Percentiles rank a stretch among this genome's conserved stretches.
Conservation (phyloP, 2,797 vertebrate genomes). For the Myripristis jacobus region DNA sequence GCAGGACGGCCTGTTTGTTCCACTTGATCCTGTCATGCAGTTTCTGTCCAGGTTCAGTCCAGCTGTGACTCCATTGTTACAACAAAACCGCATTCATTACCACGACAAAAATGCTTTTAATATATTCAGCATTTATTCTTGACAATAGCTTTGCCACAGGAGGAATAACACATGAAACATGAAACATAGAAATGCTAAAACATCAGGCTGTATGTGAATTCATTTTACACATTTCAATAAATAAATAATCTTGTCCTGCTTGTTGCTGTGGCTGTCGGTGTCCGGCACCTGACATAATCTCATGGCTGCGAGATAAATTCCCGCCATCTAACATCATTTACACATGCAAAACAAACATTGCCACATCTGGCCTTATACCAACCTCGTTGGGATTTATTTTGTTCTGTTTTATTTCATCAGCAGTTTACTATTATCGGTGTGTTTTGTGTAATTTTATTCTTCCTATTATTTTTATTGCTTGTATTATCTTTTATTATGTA, state of each 20-base stretch:
- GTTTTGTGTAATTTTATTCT: too few species aligned
- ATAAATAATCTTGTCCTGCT: conserved; percentile 86
- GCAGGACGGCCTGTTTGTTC: not conserved
- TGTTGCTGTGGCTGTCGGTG: conserved; percentile 70
- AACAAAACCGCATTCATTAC: not conserved
- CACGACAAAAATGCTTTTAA: too few species aligned
- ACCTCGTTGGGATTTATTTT: too few species aligned
- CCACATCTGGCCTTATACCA: conserved; percentile 41
- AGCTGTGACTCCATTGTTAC: not conserved
- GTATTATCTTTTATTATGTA: too few species aligned
- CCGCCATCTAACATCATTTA: conserved; percentile 19
- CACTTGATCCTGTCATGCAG: not conserved
- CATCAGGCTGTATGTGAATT: conserved; percentile 44
- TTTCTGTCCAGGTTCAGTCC: not conserved
- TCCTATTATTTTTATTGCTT: too few species aligned
- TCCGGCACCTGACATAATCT: conserved; percentile 75
- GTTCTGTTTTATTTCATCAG: too few species aligned
- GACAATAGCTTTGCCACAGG: conserved; percentile 42
- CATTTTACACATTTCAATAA: conserved; percentile 86
- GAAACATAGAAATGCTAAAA: conserved; percentile 90
- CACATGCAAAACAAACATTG: conserved; percentile 65
- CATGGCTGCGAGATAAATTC: conserved; percentile 11
- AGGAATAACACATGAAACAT: conserved; percentile 60
- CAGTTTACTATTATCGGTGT: too few species aligned
- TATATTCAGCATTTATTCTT: too few species aligned